A percentile compares a stretch with the other conserved stretches of the same genome.
These are phyloP conservation scores for Lepus oiostolus DNA, from an alignment of 2,797 vertebrate genomes.

Conservation along the genomic window DNA sequence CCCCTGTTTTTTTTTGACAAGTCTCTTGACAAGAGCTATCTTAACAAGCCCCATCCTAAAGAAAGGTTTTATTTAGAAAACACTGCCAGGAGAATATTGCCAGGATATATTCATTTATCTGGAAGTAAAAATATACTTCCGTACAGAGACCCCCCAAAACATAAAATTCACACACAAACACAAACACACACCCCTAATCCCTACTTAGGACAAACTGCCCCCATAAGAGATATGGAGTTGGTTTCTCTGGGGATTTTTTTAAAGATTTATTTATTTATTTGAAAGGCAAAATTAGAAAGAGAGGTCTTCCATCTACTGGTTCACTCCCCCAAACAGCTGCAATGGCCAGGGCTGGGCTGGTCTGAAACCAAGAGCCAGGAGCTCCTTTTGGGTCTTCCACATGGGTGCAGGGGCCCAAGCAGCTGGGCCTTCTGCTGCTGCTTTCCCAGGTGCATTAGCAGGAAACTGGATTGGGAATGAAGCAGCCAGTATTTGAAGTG, in stretches of 20 bases:
- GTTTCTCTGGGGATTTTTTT: conserved; percentile 36
- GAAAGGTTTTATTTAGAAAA: conserved; percentile 36
- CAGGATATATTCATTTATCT: neutral
- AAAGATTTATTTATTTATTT: too few relatives aligned
- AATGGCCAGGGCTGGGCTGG: too few relatives aligned
- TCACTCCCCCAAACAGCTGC: too few relatives aligned
- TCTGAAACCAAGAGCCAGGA: too few relatives aligned
- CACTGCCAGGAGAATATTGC: neutral
- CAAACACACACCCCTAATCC: neutral
- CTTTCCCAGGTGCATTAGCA: too few relatives aligned
- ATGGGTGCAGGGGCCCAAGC: too few relatives aligned
- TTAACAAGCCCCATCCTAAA: conserved; percentile 14
- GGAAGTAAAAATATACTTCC: neutral
- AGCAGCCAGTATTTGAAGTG: too few relatives aligned
- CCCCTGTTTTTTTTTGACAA: conserved; percentile 16
- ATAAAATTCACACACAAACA: neutral
- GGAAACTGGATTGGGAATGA: too few relatives aligned
- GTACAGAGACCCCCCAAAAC: neutral
- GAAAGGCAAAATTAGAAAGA: too few relatives aligned
- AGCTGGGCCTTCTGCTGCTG: too few relatives aligned
- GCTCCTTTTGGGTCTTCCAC: too few relatives aligned
- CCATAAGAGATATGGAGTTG: neutral
- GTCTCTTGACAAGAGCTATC: neutral
- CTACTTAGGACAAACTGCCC: neutral
- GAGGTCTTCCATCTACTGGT: too few relatives aligned